Base-by-base conservation (phyloP, 2,888 invertebrate genomes). In the Stenurella melanura region DNA sequence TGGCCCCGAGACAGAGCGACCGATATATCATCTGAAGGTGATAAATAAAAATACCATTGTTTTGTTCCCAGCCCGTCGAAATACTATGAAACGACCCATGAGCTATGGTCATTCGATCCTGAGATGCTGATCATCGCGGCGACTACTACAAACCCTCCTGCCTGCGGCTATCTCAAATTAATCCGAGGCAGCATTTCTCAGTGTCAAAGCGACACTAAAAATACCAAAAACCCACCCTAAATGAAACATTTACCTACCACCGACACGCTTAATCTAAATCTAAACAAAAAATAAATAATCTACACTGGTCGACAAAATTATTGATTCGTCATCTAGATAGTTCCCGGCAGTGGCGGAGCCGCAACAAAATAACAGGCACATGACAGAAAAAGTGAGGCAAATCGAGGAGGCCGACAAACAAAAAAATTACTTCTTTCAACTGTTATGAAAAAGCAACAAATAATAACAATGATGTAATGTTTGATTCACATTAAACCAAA, bases 181-280 rank as follows among this genome's bases (percentile, higher is more conserved):
- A 73, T 71, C 78, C 75, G 34, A 34, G 57, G 67, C 76, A 74
- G 74, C 79, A 77, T 79, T 78, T 78, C 76, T 78, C 76, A 72
- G 74, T 74, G 78, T 78, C 78, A 78, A 70, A 78, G 61, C 61
- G 63, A 50, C 54, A 67, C 63, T 26, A 21, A 50, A 69, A 56
- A 74, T 68, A 38, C 63, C 63, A 38, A 70, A 71, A 76, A 75
- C 61, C 78, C 67, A 76, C 79, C 79, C 79, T 81, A 75, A 73
- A 78, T 63, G 63, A 58, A 68, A 58, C 75, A 78, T 79, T 79
- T 78, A 79, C 81, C 81, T 78, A 79, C 78, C 77, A 79, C 77
- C 69, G 77, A 76, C 79, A 78, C 66, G 73, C 64, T 75, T 78
- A 76, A 81, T 79, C 81, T 72, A 77, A 77, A 77, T 75, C 75